phyloP scores from a whole-genome alignment of 1,140 invertebrate species.

The Apis mellifera region Amel_HAv3.1 CM009943.2:7946001-7946500 shows the following conservation, averaged over 20 bases:
- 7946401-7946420: slow-evolving; percentile 31
- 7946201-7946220: slow-evolving; percentile 73
- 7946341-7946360: slow-evolving; percentile 47
- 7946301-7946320: slow-evolving; percentile 25
- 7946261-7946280: slow-evolving; percentile 15
- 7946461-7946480: slow-evolving; percentile 46
- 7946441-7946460: slow-evolving; percentile 59
- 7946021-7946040: not conserved
- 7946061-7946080: slow-evolving; percentile 79
- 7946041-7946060: slow-evolving; percentile 30
- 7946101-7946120: slow-evolving; percentile 82
- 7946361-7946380: slow-evolving; percentile 40
- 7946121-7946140: slow-evolving; percentile 79
- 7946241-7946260: slow-evolving; percentile 37
- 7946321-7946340: slow-evolving; percentile 52
- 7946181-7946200: slow-evolving; percentile 82
- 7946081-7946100: slow-evolving; percentile 82
- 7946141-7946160: slow-evolving; percentile 82
- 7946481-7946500: slow-evolving; percentile 73
- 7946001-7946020: slow-evolving; percentile 32
- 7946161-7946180: slow-evolving; percentile 82
- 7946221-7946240: slow-evolving; percentile 32
- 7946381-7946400: slow-evolving; percentile 41
- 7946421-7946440: slow-evolving; percentile 59
- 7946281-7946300: slow-evolving; percentile 26